Evolutionary conservation across 2,113 vertebrate genomes (phyloP), one percentile per base, ranked within the genome.

Genomic region (Sturnira hondurensis): DNA sequence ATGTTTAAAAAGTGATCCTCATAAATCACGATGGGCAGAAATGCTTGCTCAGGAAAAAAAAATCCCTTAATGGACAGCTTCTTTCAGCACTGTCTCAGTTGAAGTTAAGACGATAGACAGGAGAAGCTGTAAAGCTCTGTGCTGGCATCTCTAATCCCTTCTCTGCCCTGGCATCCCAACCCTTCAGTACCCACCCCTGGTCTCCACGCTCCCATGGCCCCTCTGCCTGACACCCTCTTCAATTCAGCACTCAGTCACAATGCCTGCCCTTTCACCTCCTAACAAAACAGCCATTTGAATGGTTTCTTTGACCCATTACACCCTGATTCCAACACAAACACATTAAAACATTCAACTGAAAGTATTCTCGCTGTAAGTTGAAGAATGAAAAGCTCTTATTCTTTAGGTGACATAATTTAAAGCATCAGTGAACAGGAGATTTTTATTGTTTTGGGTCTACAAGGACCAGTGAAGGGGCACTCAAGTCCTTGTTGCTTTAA

Each of bases 21-120:
- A 96, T 77, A 88, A 74, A 97, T 95, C 92, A 90, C 28, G 9
- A 74, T 16, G 74, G 85, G 58, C 85, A 96, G 94, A 94, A 91
- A 85, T 31, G 85, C 85, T 93, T 81, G 80, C 52, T 84, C 12
- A 45, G 50, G 52, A 74, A 47, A 70, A 47, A 70, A 61, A 92
- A 26, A 31, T 45, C 16, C 14, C n/a, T 52, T 50, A 19, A 33
- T 26, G 84, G 78, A 7, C 10, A 16, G 52, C 19, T 94, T 54
- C 78, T 94, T 63, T 71, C 0, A 43, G 1, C 56, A 45, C 4
- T 15, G 10, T 38, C 19, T 86, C 36, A 50, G 73, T 45, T 28
- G 33, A 74, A 82, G 63, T n/a, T 41, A 52, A 76, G 65, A 65
- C 63, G 36, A 11, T 10, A 5, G 54, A 10, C 4, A 43, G 31